Conservation (phyloP, 2,888 invertebrate species). For the Trissolcus japonicus region DNA sequence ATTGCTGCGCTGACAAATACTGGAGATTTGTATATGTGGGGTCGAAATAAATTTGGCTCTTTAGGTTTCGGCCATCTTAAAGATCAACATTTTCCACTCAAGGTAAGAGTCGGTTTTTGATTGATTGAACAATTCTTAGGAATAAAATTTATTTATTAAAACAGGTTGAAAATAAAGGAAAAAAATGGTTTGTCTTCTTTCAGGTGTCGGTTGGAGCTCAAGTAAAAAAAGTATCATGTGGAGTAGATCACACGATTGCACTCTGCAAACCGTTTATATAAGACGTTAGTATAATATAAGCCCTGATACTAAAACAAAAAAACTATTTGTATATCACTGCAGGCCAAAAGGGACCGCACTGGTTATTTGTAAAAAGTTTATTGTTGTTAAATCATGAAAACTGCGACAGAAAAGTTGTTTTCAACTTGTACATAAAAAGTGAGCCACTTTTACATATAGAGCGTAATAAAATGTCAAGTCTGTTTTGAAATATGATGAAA, state of each 20-base stretch:
- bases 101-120: constrained; percentile 77
- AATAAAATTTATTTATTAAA: not conserved
- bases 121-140: not conserved
- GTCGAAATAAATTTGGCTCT: constrained; percentile 88
- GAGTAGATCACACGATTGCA: constrained; percentile 90
- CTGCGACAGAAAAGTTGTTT: too few species aligned
- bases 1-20: constrained; percentile 88
- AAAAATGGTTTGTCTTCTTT: constrained; percentile 61
- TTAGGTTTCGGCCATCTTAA: constrained; percentile 88
- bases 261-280: constrained; percentile 85
- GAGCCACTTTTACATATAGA: too few species aligned
- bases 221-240: constrained; percentile 85
- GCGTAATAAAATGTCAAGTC: too few species aligned
- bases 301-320: too few species aligned
- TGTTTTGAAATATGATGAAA: too few species aligned
- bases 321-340: too few species aligned
- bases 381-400: too few species aligned
- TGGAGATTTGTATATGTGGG: constrained; percentile 95
- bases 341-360: too few species aligned
- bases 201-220: constrained; percentile 85
- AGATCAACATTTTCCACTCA: constrained; percentile 92
- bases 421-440: too few species aligned
- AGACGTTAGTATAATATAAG: constrained; percentile 20
- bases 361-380: too few species aligned
- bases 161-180: too few species aligned